Evolutionary conservation across 2,888 invertebrate species (phyloP).

Genomic region (Cancer borealis): DNA sequence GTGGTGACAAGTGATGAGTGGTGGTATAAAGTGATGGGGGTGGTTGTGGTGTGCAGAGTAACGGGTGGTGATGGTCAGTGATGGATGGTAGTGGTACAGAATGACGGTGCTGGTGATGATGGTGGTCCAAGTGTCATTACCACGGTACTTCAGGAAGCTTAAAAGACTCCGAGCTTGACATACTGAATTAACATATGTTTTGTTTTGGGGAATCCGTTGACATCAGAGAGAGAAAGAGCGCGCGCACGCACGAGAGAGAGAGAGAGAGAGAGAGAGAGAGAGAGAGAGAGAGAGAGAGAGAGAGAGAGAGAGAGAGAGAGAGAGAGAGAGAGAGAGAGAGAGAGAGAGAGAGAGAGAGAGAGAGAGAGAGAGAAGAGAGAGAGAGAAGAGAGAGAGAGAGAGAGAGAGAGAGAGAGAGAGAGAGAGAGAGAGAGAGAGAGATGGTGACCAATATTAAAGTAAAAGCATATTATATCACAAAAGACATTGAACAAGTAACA

Average conservation of each 20-base stretch:
- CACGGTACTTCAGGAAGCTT: background rate
- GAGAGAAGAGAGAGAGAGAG: too few species aligned
- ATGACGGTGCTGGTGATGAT: background rate
- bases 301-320: conserved; percentile 42
- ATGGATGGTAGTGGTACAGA: background rate
- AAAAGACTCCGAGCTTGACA: background rate
- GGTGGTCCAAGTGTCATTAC: background rate
- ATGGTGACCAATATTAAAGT: background rate
- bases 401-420: too few species aligned
- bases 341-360: too few species aligned
- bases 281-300: conserved; percentile 41
- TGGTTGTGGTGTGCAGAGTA: background rate
- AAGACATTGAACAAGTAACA: background rate
- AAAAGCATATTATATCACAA: background rate
- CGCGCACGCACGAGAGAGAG: background rate
- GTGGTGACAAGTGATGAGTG: background rate
- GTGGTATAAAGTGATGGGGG: background rate
- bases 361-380: too few species aligned
- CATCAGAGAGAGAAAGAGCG: background rate
- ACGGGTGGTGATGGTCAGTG: background rate
- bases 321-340: background rate
- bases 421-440: too few species aligned
- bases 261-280: conserved; percentile 24
- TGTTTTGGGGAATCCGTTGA: background rate
- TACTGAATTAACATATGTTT: background rate